phyloP scores from a whole-genome alignment of 1,140 invertebrate species.

The Atta cephalotes region DNA sequence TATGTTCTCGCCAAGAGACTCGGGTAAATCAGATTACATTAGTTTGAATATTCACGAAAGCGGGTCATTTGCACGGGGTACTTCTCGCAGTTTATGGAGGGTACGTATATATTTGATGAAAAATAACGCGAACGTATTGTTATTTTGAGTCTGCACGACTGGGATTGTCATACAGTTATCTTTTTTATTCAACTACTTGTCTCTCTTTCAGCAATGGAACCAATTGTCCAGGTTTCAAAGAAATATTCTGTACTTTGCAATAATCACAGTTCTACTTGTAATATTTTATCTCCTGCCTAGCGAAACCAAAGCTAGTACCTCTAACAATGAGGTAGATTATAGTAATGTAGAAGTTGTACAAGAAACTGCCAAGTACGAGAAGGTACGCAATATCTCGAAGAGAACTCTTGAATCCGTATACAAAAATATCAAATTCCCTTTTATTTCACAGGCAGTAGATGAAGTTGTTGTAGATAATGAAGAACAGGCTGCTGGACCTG shows the following conservation, averaged over 20 bases:
- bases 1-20: slow-evolving; percentile 81
- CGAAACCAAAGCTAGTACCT: slow-evolving; percentile 72
- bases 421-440: slow-evolving; percentile 16
- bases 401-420: slow-evolving; percentile 20
- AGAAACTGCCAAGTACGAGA: slow-evolving; percentile 79
- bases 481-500: slow-evolving; percentile 64
- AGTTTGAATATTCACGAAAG: slow-evolving; percentile 84
- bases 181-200: slow-evolving; percentile 24
- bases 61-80: slow-evolving; percentile 76
- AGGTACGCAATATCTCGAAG: slow-evolving; percentile 61
- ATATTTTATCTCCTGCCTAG: slow-evolving; percentile 87
- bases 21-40: slow-evolving; percentile 81
- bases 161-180: not conserved
- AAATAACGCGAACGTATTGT: not conserved
- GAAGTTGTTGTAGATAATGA: slow-evolving; percentile 80
- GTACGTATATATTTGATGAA: slow-evolving; percentile 74
- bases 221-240: slow-evolving; percentile 93
- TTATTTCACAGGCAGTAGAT: slow-evolving; percentile 71
- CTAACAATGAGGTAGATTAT: slow-evolving; percentile 78
- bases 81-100: slow-evolving; percentile 85
- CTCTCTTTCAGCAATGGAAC: slow-evolving; percentile 91
- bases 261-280: slow-evolving; percentile 86
- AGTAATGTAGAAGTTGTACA: slow-evolving; percentile 77
- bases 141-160: not conserved
- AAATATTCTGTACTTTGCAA: slow-evolving; percentile 89